Percentiles rank a stretch among this genome's conserved stretches.
Evolutionary conservation across 2,888 invertebrate genomes (phyloP).

Genomic region (Trachelus tabidus): DNA sequence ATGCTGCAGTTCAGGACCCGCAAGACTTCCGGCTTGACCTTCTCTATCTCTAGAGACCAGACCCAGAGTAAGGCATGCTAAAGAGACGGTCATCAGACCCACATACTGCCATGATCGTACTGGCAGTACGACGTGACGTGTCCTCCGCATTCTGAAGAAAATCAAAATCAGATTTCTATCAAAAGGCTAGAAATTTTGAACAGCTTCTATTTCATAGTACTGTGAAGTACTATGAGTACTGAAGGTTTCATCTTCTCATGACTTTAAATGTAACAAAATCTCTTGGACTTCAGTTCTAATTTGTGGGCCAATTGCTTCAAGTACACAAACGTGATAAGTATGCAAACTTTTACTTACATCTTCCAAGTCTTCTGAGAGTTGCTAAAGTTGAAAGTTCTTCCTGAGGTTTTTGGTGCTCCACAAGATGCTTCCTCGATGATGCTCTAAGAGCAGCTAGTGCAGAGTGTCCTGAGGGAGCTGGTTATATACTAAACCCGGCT

Average conservation of each 20-base stretch:
- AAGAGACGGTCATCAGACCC: slow-evolving; percentile 56
- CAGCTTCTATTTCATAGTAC: not conserved
- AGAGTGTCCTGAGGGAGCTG: slow-evolving; percentile 26
- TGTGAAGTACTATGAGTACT: not conserved
- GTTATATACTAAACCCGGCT: slow-evolving; percentile 50
- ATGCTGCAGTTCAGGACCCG: slow-evolving; percentile 57
- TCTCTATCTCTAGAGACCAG: slow-evolving; percentile 57
- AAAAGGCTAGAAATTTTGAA: not conserved
- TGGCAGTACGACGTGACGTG: slow-evolving; percentile 55
- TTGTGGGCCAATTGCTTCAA: not conserved
- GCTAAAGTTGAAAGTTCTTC: not conserved
- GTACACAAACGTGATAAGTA: not conserved
- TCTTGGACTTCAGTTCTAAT: not conserved
- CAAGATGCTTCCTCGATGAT: slow-evolving; percentile 31
- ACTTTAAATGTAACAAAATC: not conserved
- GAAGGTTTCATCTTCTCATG: not conserved
- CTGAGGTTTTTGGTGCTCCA: not conserved
- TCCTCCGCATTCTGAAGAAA: slow-evolving; percentile 49
- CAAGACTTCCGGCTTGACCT: slow-evolving; percentile 56
- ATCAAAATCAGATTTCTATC: not conserved
- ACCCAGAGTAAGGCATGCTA: slow-evolving; percentile 58
- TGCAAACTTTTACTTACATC: not conserved
- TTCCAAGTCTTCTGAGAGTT: not conserved
- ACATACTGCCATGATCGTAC: slow-evolving; percentile 59
- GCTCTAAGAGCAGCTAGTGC: slow-evolving; percentile 34